A percentile compares a stretch with the other conserved stretches of the same genome.
These are phyloP conservation scores for Pemphigus obesinymphae DNA, from an alignment of 1,140 invertebrate species.

Conservation along the genomic window DNA sequence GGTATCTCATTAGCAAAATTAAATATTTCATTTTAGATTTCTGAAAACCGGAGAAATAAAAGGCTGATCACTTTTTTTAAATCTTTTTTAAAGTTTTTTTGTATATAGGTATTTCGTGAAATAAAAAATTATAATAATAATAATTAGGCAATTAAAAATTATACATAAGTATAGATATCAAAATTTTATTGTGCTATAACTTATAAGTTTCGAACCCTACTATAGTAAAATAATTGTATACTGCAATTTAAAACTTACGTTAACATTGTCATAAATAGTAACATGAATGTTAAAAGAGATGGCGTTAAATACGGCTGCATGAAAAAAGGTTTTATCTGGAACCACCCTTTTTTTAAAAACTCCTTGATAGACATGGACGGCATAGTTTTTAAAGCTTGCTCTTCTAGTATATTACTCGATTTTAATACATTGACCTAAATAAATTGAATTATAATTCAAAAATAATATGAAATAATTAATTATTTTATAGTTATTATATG, in stretches of 20 bases:
- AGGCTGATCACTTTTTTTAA: no score
- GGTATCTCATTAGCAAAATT: no score
- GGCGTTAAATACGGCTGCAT: neutral
- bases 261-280: neutral
- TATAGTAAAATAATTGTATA: no score
- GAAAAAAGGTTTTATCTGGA: slow-evolving; percentile 6
- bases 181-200: no score
- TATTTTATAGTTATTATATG: neutral
- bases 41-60: no score
- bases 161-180: no score
- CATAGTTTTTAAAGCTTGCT: neutral
- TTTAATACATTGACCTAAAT: neutral
- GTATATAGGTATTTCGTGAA: no score
- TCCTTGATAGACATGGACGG: neutral
- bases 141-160: no score
- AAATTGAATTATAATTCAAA: neutral
- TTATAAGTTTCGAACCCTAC: no score
- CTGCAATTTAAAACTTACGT: neutral
- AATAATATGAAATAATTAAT: neutral
- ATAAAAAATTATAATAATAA: no score
- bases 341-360: neutral
- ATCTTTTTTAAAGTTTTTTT: no score
- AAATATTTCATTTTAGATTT: no score
- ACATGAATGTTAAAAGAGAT: neutral
- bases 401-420: neutral